Percentiles rank a stretch among this genome's conserved stretches.
Conservation (phyloP, 2,888 invertebrate species). For the Maniola hyperantus region DNA sequence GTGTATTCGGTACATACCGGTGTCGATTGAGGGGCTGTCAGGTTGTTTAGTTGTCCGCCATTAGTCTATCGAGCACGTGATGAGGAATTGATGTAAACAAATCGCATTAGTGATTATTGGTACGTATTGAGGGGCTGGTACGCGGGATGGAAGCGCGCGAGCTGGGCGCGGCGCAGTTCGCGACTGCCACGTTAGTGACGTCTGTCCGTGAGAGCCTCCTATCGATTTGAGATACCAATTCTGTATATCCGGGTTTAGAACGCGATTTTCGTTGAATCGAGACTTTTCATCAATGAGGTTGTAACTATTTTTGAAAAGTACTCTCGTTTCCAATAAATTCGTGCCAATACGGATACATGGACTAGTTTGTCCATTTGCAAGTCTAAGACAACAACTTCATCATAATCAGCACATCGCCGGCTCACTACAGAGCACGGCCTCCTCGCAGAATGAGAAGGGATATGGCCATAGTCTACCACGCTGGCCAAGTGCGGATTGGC, state of each 20-base stretch:
- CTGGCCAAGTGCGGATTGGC: too few species aligned
- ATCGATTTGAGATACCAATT: conserved; percentile 42
- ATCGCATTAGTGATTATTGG: conserved; percentile 51
- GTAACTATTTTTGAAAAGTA: neutral
- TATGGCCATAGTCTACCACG: too few species aligned
- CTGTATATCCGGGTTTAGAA: conserved; percentile 12
- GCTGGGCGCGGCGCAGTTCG: conserved; percentile 58
- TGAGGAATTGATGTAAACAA: conserved; percentile 55
- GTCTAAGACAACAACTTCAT: too few species aligned
- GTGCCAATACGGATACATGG: neutral
- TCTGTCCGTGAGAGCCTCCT: conserved; percentile 42
- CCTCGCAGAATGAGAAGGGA: too few species aligned
- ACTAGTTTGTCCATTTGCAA: neutral
- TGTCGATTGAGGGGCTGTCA: conserved; percentile 39
- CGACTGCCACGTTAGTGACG: conserved; percentile 57
- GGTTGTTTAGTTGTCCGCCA: conserved; percentile 42
- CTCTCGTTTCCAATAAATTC: neutral
- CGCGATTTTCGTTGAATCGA: conserved; percentile 24
- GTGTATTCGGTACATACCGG: conserved; percentile 41
- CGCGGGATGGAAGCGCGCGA: conserved; percentile 55
- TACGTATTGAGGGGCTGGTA: conserved; percentile 41
- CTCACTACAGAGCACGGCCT: too few species aligned
- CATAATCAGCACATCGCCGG: too few species aligned
- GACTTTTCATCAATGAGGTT: conserved; percentile 12
- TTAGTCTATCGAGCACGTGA: conserved; percentile 52